These are phyloP conservation scores for Pygmarrhopalites habei DNA, from an alignment of 1,140 invertebrate species.

Conservation along the genomic window DNA sequence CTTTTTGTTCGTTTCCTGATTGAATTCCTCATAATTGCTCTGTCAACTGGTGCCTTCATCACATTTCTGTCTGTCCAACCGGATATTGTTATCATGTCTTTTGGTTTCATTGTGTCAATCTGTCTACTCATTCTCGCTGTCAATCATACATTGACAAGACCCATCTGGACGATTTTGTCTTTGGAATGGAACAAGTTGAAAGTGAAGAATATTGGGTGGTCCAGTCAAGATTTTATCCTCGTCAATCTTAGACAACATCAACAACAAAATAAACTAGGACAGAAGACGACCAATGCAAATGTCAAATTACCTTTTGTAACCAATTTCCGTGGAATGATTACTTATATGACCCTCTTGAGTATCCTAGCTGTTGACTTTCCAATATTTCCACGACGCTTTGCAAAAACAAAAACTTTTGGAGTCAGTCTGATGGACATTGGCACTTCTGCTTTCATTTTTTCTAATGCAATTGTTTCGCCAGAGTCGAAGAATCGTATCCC, in stretches of 20 bases:
- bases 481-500: slow-evolving; percentile 44
- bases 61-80: not conserved
- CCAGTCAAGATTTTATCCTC: not conserved
- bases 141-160: slow-evolving; percentile 28
- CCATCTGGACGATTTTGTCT: slow-evolving; percentile 18
- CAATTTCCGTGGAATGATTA: slow-evolving; percentile 60
- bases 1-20: slow-evolving; percentile 22
- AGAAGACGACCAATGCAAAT: not conserved
- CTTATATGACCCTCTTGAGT: slow-evolving; percentile 66
- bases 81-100: not conserved
- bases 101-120: not conserved
- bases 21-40: slow-evolving; percentile 28
- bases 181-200: slow-evolving; percentile 14
- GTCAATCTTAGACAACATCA: not conserved
- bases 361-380: slow-evolving; percentile 91
- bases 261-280: not conserved
- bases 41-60: not conserved
- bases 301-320: slow-evolving; percentile 51
- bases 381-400: slow-evolving; percentile 72
- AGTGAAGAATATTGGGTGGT: slow-evolving; percentile 16
- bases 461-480: slow-evolving; percentile 71
- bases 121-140: slow-evolving; percentile 21
- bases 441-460: slow-evolving; percentile 80
- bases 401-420: slow-evolving; percentile 80
- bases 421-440: slow-evolving; percentile 91